Base-by-base conservation (phyloP, 2,888 invertebrate genomes). In the Boloria euphrosyne region DNA sequence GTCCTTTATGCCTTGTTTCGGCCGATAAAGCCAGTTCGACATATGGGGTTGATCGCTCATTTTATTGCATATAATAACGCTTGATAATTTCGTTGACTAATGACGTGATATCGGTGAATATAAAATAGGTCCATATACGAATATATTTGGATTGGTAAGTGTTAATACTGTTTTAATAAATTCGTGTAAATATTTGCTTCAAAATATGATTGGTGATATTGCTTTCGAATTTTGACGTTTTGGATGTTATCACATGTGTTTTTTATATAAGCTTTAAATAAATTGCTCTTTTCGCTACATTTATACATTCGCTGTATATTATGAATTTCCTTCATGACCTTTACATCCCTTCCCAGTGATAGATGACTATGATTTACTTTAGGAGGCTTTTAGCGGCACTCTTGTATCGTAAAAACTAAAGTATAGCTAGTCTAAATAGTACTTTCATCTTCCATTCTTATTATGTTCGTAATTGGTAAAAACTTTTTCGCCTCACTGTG, bases 1-100 rank as follows among this genome's bases (percentile, higher is more conserved):
- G 51, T 62, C 17, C 60, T 62, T 65, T 64, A 68, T 54, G 55
- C 55, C 59, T 52, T 70, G 63, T 70, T 60, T 51, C 60, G 52
- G 54, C 52, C 55, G 69, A 69, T 67, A 64, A 57, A 63, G 44
- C 50, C 16, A 50, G 63, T 52, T 53, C 63, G 17, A 63, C 44
- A 67, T 27, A 57, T 59, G 50, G 2, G 10, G 55, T 6, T 16
- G n/a, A 49, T 49, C 14, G 46, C 51, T 46, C 27, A 63, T 67
- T 67, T 67, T 58, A 57, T 46, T 46, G 44, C 43, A 27, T 58
- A 31, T 58, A 31, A 64, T 64, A 50, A 27, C 22, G 51, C 51
- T 52, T 52, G 64, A 64, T 58, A 64, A 64, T 58, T 46, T 59
- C 52, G 64, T 58, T 52, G 52, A 64, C 58, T 52, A 64, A 58